Conservation (phyloP, 1,140 invertebrate genomes). For the Oncopeltus fasciatus region DNA sequence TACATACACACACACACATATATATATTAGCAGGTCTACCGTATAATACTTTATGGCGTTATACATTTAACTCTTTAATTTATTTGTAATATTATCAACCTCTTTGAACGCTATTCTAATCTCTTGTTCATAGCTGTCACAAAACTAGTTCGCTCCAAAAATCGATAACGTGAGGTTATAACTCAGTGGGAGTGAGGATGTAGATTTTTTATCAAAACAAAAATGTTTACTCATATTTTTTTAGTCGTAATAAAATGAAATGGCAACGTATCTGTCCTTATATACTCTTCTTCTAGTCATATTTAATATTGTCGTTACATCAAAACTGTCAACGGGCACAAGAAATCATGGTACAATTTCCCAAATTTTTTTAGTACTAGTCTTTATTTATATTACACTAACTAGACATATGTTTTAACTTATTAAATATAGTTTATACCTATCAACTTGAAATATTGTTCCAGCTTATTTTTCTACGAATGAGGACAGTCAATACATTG, state of each 20-base stretch:
- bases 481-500: conserved; percentile 49
- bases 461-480: conserved; percentile 53
- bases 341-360: background rate
- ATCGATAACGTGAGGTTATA: background rate
- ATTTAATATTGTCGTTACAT: background rate
- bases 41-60: no score
- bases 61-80: no score
- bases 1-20: no score
- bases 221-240: background rate
- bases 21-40: no score
- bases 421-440: background rate
- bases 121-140: no score
- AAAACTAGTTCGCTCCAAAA: conserved; percentile 5
- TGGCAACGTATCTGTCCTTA: background rate
- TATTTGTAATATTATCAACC: no score
- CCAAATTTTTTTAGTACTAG: background rate
- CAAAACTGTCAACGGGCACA: background rate
- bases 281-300: background rate
- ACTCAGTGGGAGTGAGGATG: background rate
- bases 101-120: no score
- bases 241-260: background rate
- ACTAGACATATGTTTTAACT: background rate
- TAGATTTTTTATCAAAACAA: background rate
- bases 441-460: conserved; percentile 26
- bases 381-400: background rate